These are phyloP conservation scores for Criorhina ranunculi DNA, from an alignment of 2,888 invertebrate species.

Conservation along the genomic window DNA sequence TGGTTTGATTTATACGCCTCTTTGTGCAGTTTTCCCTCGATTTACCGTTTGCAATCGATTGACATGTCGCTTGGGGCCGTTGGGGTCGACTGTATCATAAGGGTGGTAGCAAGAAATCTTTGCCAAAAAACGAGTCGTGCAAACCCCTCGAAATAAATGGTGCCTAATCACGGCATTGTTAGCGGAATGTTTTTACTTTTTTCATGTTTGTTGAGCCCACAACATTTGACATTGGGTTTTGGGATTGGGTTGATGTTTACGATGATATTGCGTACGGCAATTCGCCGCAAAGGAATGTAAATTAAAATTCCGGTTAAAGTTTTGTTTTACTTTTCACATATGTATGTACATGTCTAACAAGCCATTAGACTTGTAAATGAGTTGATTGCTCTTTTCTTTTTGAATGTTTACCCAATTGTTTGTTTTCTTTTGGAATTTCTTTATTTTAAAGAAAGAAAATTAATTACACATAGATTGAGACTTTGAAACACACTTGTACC, in stretches of 20 bases:
- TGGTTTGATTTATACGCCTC: conserved; percentile 73
- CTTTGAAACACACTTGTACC: conserved; percentile 7
- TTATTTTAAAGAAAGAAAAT: conserved; percentile 7
- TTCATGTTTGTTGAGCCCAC: conserved; percentile 30
- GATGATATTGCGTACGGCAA: conserved; percentile 53
- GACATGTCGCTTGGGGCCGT: conserved; percentile 44
- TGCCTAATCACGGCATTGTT: conserved; percentile 66
- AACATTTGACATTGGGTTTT: conserved; percentile 37
- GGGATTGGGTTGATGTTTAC: conserved; percentile 35
- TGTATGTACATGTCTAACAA: conserved; percentile 23
- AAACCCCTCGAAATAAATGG: conserved; percentile 67
- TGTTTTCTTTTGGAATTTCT: conserved; percentile 28
- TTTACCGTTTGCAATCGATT: conserved; percentile 70
- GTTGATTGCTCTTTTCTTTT: conserved; percentile 22
- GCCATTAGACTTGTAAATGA: conserved; percentile 48
- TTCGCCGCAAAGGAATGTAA: conserved; percentile 51
- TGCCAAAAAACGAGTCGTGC: conserved; percentile 42
- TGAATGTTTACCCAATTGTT: conserved; percentile 39
- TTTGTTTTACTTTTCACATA: conserved; percentile 36
- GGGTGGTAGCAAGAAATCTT: conserved; percentile 35
- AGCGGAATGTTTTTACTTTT: conserved; percentile 5
- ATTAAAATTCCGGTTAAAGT: conserved; percentile 47
- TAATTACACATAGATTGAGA: conserved; percentile 10
- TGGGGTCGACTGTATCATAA: neutral
- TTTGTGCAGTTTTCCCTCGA: conserved; percentile 52